Evolutionary conservation across 2,797 vertebrate species (phyloP), one percentile per base, ranked within the genome.

Genomic region (Eleutherodactylus coqui): DNA sequence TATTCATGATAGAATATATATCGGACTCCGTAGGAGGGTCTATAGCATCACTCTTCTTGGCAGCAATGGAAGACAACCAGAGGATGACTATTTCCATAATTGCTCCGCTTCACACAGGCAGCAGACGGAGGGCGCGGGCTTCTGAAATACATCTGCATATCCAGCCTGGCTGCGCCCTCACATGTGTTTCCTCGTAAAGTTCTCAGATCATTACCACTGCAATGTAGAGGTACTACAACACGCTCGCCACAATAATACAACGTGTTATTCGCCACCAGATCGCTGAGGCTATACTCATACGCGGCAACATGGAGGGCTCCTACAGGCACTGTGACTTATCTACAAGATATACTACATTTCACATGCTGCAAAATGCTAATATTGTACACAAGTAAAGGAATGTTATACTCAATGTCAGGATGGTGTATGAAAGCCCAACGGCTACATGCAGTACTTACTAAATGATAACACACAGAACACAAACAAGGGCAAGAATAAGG

Each of bases 11-110:
- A 67, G 6, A 36, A 81, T 38, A 82, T 16, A 53, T 21, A 41
- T 49, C 34, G 36, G 60, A 70, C 72, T 51, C 80, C 14, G 36
- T 70, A 51, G 67, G 32, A 53, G 34, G 24, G n/a, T 72, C 49
- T 5, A 29, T 51, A 9, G 24, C 14, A 55, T 82, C 64, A 55
- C 11, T 24, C 36, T 67, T 82, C 16, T n/a, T 82, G 45, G 36
- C 80, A 55, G 47, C 45, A 53, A 45, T 49, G 51, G 27, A 14
- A 51, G 79, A 82, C 64, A 51, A 14, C 29, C n/a, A 41, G 45
- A 53, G 47, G 34, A 51, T 53, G 16, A 70, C 62, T 41, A 70
- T 51, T 69, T 70, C 79, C 62, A 82, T 82, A 82, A 82, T 53
- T 51, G 62, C 62, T 51, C 17, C 64, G 38, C 45, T 4, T n/a